Evolutionary conservation across 2,888 invertebrate species (phyloP).

Genomic region (Patella pellucida): DNA sequence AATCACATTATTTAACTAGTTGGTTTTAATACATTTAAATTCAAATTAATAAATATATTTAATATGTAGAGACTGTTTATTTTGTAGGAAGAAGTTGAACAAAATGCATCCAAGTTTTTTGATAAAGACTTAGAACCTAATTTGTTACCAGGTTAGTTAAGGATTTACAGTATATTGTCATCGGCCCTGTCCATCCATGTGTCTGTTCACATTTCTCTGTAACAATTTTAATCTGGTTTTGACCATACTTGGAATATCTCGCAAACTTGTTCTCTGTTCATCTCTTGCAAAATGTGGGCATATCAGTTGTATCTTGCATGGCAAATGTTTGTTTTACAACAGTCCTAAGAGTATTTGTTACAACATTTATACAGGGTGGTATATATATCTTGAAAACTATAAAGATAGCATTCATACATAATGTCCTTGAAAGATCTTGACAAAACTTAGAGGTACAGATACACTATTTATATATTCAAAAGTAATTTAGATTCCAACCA

Average conservation of each 20-base stretch:
- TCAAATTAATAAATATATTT: not conserved
- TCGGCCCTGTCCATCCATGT: not conserved
- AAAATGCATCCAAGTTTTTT: constrained; percentile 54
- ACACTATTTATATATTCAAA: too few relatives aligned
- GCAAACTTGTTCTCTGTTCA: too few relatives aligned
- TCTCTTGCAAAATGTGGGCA: too few relatives aligned
- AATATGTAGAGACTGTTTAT: not conserved
- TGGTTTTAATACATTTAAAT: constrained; percentile 11
- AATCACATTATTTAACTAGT: not conserved
- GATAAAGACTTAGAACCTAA: constrained; percentile 47
- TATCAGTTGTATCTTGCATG: too few relatives aligned
- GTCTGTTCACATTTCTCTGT: too few relatives aligned
- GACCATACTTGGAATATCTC: too few relatives aligned
- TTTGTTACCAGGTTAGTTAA: constrained; percentile 48
- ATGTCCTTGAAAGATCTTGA: not conserved
- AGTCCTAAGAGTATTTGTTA: not conserved
- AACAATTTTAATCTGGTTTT: not conserved
- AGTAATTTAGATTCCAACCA: too few relatives aligned
- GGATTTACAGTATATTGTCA: not conserved
- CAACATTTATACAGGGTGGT: not conserved
- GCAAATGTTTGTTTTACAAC: too few relatives aligned
- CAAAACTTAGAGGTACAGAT: too few relatives aligned
- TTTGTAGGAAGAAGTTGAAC: constrained; percentile 51
- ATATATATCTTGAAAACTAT: not conserved
- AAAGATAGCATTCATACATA: not conserved